Evolutionary conservation across 1,140 invertebrate genomes (phyloP).

Genomic region (Halyomorpha halys): DNA sequence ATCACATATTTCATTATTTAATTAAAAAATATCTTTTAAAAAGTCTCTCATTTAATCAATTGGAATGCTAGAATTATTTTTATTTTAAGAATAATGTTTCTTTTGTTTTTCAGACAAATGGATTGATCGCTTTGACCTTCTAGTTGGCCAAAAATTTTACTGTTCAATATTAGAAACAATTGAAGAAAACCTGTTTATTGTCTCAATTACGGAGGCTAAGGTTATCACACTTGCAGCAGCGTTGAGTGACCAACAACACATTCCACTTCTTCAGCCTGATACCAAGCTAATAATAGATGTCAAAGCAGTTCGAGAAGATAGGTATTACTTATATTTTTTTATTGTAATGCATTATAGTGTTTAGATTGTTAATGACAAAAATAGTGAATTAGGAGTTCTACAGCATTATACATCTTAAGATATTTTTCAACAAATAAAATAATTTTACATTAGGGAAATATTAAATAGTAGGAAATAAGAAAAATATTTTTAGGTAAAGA

Average conservation of each 20-base stretch:
- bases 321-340: conserved; percentile 35
- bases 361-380: neutral
- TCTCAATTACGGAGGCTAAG: neutral
- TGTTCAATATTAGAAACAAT: conserved; percentile 8
- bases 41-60: no score
- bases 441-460: no score
- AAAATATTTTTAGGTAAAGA: no score
- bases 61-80: no score
- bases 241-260: neutral
- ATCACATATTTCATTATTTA: no score
- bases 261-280: neutral
- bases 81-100: neutral
- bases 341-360: neutral
- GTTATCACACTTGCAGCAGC: neutral
- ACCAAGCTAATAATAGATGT: conserved; percentile 43
- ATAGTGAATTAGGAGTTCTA: no score
- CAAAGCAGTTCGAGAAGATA: conserved; percentile 44
- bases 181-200: neutral
- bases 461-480: no score
- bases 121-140: conserved; percentile 20
- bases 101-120: conserved; percentile 20
- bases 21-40: no score
- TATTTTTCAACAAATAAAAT: no score
- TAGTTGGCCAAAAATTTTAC: conserved; percentile 16
- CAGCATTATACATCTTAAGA: no score